Percentiles rank a stretch among this genome's conserved stretches.
These are phyloP conservation scores for Drosophila kepulauana DNA, from an alignment of 1,140 invertebrate genomes.

Conservation along the genomic window DNA sequence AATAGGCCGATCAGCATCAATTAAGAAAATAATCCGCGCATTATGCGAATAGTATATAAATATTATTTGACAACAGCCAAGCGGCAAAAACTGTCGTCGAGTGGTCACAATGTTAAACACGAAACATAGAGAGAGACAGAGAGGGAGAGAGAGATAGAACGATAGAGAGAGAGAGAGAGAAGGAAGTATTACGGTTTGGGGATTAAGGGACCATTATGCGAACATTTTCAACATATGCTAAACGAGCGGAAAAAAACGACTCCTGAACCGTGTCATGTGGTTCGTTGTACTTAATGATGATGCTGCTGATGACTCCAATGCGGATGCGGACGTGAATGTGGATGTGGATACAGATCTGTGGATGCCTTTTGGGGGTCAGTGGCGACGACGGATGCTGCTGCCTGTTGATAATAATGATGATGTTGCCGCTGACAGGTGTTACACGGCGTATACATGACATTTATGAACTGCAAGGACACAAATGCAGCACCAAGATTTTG, in stretches of 20 bases:
- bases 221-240: conserved; percentile 57
- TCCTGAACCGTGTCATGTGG: conserved; percentile 38
- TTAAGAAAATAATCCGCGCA: conserved; percentile 73
- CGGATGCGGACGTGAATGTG: background rate
- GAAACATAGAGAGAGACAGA: background rate
- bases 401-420: conserved; percentile 28
- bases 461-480: conserved; percentile 42
- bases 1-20: conserved; percentile 65
- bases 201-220: conserved; percentile 54
- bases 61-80: conserved; percentile 58
- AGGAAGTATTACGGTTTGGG: conserved; percentile 8
- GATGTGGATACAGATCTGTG: too few relatives aligned
- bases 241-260: conserved; percentile 19
- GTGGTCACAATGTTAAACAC: conserved; percentile 12
- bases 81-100: conserved; percentile 29
- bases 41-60: conserved; percentile 66
- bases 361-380: conserved; percentile 7
- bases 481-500: background rate
- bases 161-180: background rate
- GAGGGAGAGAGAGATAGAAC: background rate
- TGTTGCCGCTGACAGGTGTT: conserved; percentile 47
- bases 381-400: conserved; percentile 6
- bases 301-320: conserved; percentile 32
- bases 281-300: conserved; percentile 47
- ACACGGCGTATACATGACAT: conserved; percentile 39